Conservation (phyloP, 23 tunicate genomes). For the Clavelina lepadiformis region DNA sequence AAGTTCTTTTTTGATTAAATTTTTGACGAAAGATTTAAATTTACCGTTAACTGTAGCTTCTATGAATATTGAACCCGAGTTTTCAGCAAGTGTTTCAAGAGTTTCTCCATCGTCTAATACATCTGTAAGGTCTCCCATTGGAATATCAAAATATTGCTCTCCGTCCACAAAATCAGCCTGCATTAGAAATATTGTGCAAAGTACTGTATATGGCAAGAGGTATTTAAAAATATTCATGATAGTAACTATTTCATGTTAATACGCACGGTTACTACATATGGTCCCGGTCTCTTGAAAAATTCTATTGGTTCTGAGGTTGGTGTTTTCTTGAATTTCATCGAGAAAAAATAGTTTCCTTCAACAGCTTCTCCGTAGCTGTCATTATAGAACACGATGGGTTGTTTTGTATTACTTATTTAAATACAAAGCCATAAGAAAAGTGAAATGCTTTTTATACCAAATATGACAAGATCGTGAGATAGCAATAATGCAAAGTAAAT, state of each 20-base stretch:
- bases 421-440: too few relatives aligned
- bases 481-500: too few relatives aligned
- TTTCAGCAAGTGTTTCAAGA: constrained; percentile 15
- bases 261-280: constrained; percentile 9
- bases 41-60: constrained; percentile 34
- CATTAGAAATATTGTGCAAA: neutral
- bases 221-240: neutral
- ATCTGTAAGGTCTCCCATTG: neutral
- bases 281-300: constrained; percentile 15
- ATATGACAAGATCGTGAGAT: too few relatives aligned
- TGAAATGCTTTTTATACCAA: too few relatives aligned
- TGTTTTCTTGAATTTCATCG: constrained; percentile 24
- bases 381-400: too few relatives aligned
- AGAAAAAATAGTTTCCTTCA: constrained; percentile 28
- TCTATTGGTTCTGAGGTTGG: constrained; percentile 13
- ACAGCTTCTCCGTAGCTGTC: constrained; percentile 39
- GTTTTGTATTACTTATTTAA: too few relatives aligned
- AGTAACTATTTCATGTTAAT: neutral
- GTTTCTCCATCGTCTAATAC: constrained; percentile 12
- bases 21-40: neutral
- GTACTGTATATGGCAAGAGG: neutral
- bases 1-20: too few relatives aligned
- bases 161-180: constrained; percentile 20
- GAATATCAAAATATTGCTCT: constrained; percentile 17
- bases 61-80: constrained; percentile 5